Percentiles rank a stretch among this genome's conserved stretches.
Evolutionary conservation across 1,140 invertebrate species (phyloP).

Genomic region (Portunus trituberculatus): DNA sequence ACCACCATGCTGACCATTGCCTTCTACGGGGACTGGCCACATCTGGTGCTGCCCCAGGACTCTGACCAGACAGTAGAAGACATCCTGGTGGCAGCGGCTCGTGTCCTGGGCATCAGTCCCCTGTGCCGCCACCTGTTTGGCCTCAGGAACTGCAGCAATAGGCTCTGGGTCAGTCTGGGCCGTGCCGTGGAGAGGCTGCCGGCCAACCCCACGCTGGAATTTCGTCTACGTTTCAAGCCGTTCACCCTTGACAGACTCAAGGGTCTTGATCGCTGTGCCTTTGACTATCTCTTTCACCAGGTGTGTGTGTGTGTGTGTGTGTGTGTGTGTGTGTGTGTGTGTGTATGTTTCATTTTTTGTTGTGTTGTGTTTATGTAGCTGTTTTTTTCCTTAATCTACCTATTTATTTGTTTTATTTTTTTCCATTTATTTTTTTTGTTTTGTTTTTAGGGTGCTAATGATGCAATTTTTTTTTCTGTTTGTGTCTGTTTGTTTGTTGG

Average conservation of each 20-base stretch:
- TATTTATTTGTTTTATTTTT: no score
- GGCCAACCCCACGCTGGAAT: slow-evolving; percentile 23
- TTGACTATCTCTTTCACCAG: slow-evolving; percentile 68
- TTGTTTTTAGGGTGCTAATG: no score
- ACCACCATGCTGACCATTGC: slow-evolving; percentile 56
- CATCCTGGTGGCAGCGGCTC: slow-evolving; percentile 41
- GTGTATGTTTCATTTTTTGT: no score
- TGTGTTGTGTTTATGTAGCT: no score
- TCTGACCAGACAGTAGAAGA: slow-evolving; percentile 54
- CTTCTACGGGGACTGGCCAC: slow-evolving; percentile 20
- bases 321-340: slow-evolving; percentile 23
- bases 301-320: slow-evolving; percentile 22
- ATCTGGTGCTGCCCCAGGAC: slow-evolving; percentile 39
- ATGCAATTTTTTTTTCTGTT: no score
- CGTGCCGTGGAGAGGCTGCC: slow-evolving; percentile 41
- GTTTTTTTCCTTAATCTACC: no score
- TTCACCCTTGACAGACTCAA: slow-evolving; percentile 45
- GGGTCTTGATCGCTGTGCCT: slow-evolving; percentile 54
- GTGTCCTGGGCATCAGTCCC: slow-evolving; percentile 43
- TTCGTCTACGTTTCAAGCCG: slow-evolving; percentile 57
- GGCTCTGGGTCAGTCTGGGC: slow-evolving; percentile 48
- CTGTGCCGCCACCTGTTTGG: slow-evolving; percentile 65
- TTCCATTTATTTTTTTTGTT: no score
- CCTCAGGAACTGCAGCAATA: neutral
- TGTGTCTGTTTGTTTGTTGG: no score